Base-by-base conservation (phyloP, 2,113 vertebrate species). In the Erpornis zantholeuca region DNA sequence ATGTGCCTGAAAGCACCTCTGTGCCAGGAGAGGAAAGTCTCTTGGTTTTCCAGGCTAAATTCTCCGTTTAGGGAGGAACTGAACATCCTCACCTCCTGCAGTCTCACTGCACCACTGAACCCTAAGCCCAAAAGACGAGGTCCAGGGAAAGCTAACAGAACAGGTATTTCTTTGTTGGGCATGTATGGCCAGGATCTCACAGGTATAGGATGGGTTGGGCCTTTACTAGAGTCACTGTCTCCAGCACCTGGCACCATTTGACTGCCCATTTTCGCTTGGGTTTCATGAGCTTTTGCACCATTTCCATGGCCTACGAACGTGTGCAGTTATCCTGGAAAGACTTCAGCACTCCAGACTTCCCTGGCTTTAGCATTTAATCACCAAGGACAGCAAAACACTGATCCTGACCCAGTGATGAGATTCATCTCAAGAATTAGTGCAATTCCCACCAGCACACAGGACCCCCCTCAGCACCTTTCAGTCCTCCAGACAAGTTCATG, bases 171-270 rank as follows among this genome's bases (percentile, higher is more conserved):
- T 12, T 25, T 85, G 38, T 35, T 38, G 64, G 50, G 11, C 23
- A 76, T 8, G 4, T 29, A 28, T 15, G 36, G 44, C 11, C 44
- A 82, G 17, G 31, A 54, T 52, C 27, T 53, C 45, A 13, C 24
- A 52, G 12, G 12, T 10, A 12, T 10, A 53, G 56, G 42, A 61
- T 0, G 1, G 12, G 4, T 5, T 35, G 31, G 33, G 36, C 9
- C 24, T 82, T 85, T 56, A 33, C 15, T 19, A 59, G 17, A 77
- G 21, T 57, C 42, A 56, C 19, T 42, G 11, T 38, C 1, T n/a
- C n/a, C n/a, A n/a, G n/a, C n/a, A n/a, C 10, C 73, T 2, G 0
- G 31, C 23, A 80, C 12, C 47, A 75, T 40, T 1, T 1, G 0
- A 36, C 60, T 56, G 45, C 77, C 25, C 54, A 33, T 61, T 65